These are phyloP conservation scores for Psylliodes chrysocephalus DNA, from an alignment of 2,888 invertebrate genomes.

Conservation along the genomic window DNA sequence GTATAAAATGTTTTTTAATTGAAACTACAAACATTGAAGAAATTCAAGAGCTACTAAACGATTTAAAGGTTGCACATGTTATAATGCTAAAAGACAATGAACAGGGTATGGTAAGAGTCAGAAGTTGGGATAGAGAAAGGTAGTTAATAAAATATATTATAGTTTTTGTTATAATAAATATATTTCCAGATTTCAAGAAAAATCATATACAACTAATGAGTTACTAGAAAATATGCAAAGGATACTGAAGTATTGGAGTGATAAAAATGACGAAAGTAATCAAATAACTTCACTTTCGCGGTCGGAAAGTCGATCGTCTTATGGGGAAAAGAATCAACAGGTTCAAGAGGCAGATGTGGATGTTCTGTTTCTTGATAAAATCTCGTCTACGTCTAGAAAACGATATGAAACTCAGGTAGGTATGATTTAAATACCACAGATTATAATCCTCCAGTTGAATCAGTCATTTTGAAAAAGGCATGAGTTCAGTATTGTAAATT, in stretches of 20 bases:
- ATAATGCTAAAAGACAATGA: conserved; percentile 73
- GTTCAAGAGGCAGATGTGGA: conserved; percentile 66
- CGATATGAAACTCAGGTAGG: conserved; percentile 78
- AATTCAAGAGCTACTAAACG: conserved; percentile 71
- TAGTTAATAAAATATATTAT: conserved; percentile 37
- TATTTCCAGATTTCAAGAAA: conserved; percentile 70
- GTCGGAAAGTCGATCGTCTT: conserved; percentile 56
- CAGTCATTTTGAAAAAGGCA: too few species aligned
- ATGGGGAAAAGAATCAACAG: conserved; percentile 50
- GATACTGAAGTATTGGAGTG: conserved; percentile 64
- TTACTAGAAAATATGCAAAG: conserved; percentile 78
- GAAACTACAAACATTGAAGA: conserved; percentile 73
- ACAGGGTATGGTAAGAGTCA: conserved; percentile 67
- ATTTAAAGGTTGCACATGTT: conserved; percentile 71
- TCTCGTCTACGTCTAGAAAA: conserved; percentile 72
- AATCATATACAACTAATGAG: conserved; percentile 71
- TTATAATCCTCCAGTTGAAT: too few species aligned
- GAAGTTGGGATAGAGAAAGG: conserved; percentile 73
- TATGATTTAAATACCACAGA: too few species aligned
- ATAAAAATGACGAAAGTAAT: conserved; percentile 43
- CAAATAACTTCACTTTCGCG: conserved; percentile 45
- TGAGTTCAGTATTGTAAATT: too few species aligned
- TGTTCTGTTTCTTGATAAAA: conserved; percentile 75
- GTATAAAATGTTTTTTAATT: conserved; percentile 72
- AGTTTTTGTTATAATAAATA: neutral